Evolutionary conservation across 2,113 vertebrate species (phyloP).

Genomic region (Neolamprologus modestus): DNA sequence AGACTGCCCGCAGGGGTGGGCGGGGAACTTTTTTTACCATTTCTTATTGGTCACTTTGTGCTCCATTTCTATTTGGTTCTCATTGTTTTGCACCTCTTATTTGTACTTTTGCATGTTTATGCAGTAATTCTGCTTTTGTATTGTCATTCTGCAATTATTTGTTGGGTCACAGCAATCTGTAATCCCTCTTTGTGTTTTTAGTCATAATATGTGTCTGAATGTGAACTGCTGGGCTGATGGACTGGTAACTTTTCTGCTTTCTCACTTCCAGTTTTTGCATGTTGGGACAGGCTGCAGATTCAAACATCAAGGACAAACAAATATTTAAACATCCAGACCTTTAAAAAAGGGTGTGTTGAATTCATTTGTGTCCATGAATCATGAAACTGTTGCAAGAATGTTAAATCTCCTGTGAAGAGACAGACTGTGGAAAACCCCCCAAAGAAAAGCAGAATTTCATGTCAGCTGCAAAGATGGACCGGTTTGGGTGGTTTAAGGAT

Average conservation of each 20-base stretch:
- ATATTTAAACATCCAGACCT: not conserved
- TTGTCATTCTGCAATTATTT: not conserved
- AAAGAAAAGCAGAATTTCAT: not conserved
- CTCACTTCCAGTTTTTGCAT: not conserved
- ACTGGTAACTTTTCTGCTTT: not conserved
- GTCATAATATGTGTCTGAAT: not conserved
- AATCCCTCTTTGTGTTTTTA: not conserved
- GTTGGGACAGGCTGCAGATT: not conserved
- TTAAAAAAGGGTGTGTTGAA: not conserved
- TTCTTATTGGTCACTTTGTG: not conserved
- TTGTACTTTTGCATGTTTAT: not conserved
- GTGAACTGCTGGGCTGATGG: not conserved
- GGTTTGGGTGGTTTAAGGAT: not conserved
- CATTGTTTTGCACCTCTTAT: not conserved
- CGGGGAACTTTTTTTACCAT: rapidly evolving
- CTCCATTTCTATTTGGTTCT: not conserved
- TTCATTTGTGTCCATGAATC: rapidly evolving
- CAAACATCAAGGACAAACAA: not conserved
- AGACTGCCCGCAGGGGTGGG: rapidly evolving
- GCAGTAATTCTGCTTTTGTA: not conserved
- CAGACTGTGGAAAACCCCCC: not conserved
- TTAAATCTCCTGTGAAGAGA: not conserved
- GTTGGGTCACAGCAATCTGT: not conserved
- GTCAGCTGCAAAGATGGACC: not conserved
- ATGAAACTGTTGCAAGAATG: not conserved